Conservation (phyloP, 2,113 vertebrate genomes). For the Carollia perspicillata region DNA sequence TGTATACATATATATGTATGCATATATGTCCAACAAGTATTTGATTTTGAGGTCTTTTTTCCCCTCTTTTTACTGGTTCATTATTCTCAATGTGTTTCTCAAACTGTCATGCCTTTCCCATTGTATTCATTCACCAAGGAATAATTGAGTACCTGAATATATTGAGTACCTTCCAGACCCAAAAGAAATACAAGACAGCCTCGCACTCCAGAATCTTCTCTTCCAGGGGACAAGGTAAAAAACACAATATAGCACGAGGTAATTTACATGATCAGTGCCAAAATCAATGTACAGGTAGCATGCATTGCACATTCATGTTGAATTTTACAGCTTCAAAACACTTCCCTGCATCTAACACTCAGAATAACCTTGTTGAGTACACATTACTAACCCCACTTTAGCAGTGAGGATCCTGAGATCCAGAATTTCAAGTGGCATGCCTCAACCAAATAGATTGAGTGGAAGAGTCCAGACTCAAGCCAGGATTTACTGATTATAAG, state of each 20-base stretch:
- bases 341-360: background rate
- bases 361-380: background rate
- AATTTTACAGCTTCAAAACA: slow-evolving; percentile 14
- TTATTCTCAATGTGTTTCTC: background rate
- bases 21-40: background rate
- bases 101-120: slow-evolving; percentile 8
- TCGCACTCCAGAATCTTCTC: slow-evolving; percentile 15
- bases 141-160: background rate
- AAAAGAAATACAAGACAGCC: slow-evolving; percentile 26
- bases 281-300: background rate
- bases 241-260: background rate
- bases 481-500: background rate
- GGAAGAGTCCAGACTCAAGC: background rate
- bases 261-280: background rate
- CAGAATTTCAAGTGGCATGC: background rate
- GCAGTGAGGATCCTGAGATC: background rate
- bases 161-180: background rate
- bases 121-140: slow-evolving; percentile 34
- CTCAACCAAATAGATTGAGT: background rate
- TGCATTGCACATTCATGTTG: background rate
- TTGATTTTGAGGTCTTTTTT: slow-evolving; percentile 32
- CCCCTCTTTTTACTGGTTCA: background rate
- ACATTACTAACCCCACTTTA: background rate
- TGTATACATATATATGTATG: background rate
- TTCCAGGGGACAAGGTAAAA: background rate